Conservation (phyloP, 2,797 vertebrate species). For the Ambastaia sidthimunki region DNA sequence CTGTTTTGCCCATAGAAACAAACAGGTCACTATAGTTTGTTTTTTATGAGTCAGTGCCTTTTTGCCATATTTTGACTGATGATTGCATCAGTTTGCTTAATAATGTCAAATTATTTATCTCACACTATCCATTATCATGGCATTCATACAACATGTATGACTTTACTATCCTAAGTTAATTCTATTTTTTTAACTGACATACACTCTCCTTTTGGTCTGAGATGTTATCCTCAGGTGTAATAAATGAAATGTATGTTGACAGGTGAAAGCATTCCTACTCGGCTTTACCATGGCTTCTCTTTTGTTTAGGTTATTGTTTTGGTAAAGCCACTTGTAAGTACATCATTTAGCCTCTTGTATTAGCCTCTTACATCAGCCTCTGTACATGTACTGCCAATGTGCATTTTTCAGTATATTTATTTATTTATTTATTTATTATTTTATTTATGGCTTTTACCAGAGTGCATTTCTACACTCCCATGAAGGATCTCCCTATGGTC, state of each 20-base stretch:
- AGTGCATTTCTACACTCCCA: constrained; percentile 72
- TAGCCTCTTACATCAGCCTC: constrained; percentile 60
- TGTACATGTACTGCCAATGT: constrained; percentile 75
- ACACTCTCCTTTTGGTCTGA: not conserved
- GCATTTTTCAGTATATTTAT: constrained; percentile 75
- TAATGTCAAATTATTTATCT: no score
- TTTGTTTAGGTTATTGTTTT: constrained; percentile 53
- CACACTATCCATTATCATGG: no score
- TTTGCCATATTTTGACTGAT: no score
- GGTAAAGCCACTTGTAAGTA: constrained; percentile 54
- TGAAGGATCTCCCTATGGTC: constrained; percentile 77
- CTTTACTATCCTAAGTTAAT: no score
- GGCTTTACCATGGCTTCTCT: constrained; percentile 61
- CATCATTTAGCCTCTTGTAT: not conserved
- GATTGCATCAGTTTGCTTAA: no score
- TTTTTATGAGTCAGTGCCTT: not conserved
- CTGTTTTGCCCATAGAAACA: no score
- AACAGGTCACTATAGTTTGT: no score
- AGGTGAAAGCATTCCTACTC: constrained; percentile 39
- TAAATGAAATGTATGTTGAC: constrained; percentile 30
- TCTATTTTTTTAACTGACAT: not conserved
- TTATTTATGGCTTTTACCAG: constrained; percentile 65
- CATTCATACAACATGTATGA: no score
- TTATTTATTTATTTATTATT: no score
- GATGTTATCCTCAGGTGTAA: not conserved